A percentile compares a stretch with the other conserved stretches of the same genome.
These are phyloP conservation scores for Molothrus aeneus DNA, from an alignment of 2,797 vertebrate genomes.

Conservation along the genomic window DNA sequence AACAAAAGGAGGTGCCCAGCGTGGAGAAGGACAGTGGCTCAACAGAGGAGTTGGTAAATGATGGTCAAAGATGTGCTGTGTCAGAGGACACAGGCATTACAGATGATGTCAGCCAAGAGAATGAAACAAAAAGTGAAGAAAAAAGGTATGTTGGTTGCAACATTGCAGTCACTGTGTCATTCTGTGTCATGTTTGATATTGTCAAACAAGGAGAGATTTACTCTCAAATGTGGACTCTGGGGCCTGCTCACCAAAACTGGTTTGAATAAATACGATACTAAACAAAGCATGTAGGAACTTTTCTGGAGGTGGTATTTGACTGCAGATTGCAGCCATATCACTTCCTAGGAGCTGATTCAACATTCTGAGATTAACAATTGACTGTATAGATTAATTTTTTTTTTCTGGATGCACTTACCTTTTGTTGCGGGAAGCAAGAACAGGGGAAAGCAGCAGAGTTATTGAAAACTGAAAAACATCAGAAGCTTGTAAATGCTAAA, in stretches of 20 bases:
- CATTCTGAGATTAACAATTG: background rate
- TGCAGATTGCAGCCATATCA: background rate
- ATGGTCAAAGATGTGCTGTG: background rate
- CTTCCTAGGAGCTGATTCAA: background rate
- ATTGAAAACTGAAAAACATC: background rate
- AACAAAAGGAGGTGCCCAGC: background rate
- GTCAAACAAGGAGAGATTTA: background rate
- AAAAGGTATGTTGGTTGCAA: slow-evolving; percentile 54
- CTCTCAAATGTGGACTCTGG: background rate
- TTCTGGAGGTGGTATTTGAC: background rate
- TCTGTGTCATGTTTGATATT: background rate
- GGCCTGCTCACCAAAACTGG: background rate
- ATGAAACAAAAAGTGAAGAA: slow-evolving; percentile 44
- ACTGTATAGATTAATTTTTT: background rate
- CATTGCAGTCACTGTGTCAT: background rate
- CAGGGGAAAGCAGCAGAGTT: background rate
- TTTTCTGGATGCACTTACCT: background rate
- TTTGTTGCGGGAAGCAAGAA: background rate
- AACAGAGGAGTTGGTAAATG: slow-evolving; percentile 12
- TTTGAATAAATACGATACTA: background rate
- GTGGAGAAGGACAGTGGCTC: background rate
- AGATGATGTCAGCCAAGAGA: background rate
- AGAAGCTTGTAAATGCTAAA: background rate
- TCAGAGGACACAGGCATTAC: background rate
- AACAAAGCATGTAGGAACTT: background rate